phyloP scores from a whole-genome alignment of 2,113 vertebrate species.

The Daphoenositta chrysoptera region DNA sequence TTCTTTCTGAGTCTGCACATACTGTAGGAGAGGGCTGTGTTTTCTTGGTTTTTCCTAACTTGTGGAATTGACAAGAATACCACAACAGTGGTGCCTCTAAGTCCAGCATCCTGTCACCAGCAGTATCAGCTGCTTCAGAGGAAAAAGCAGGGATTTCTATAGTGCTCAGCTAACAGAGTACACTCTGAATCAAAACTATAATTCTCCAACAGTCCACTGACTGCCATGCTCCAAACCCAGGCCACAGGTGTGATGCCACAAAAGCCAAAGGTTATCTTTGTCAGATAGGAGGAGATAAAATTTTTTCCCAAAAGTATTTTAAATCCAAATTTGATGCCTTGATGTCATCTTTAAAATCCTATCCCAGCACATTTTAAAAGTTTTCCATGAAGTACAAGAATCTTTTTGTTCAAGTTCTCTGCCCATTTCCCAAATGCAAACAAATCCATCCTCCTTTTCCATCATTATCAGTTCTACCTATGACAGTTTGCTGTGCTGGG shows the following conservation, averaged over 20 bases:
- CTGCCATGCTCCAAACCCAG: not conserved
- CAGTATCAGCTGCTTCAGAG: not conserved
- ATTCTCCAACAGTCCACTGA: not conserved
- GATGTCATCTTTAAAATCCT: not conserved
- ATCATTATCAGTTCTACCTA: not conserved
- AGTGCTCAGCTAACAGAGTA: not conserved
- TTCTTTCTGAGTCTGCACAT: not conserved
- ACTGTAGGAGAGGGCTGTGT: not conserved
- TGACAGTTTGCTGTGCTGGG: not conserved
- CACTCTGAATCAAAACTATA: not conserved
- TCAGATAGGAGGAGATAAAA: not conserved
- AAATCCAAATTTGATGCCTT: not conserved
- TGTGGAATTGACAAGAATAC: not conserved
- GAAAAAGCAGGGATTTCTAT: not conserved
- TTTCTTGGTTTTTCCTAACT: not conserved
- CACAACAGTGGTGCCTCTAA: not conserved
- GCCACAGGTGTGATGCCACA: not conserved
- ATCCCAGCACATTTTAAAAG: not conserved
- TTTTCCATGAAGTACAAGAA: not conserved
- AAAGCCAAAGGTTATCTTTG: not conserved
- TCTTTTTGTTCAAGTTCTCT: not conserved
- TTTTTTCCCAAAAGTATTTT: not conserved
- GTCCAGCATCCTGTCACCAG: not conserved
- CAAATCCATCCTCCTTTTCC: not conserved
- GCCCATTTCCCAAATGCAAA: not conserved